Conservation (phyloP, 2,888 invertebrate species). For the Tenthredo amoena region DNA sequence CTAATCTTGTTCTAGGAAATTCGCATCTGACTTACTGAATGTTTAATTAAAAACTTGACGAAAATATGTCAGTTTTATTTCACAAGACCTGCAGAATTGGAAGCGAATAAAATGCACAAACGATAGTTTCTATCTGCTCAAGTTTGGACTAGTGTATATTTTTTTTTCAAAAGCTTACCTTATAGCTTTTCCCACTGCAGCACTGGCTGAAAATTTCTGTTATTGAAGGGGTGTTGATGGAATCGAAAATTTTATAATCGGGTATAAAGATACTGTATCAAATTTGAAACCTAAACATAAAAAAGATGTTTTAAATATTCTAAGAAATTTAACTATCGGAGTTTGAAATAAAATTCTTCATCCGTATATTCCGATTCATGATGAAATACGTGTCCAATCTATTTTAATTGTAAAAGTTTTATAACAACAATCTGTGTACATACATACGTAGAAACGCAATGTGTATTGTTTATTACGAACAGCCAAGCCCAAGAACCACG, state of each 20-base stretch:
- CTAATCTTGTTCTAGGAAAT: background rate
- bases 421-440: background rate
- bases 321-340: slow-evolving; percentile 19
- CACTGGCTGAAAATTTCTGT: slow-evolving; percentile 24
- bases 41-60: background rate
- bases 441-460: slow-evolving; percentile 13
- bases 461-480: slow-evolving; percentile 1
- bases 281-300: background rate
- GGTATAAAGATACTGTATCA: background rate
- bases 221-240: background rate
- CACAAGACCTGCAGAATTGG: background rate
- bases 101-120: background rate
- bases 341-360: slow-evolving; percentile 4
- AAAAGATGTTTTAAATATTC: slow-evolving; percentile 26
- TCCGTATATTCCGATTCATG: background rate
- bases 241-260: slow-evolving; percentile 20
- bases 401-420: slow-evolving; percentile 23
- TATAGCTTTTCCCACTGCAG: background rate
- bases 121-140: background rate
- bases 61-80: background rate
- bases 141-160: background rate
- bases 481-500: slow-evolving; percentile 14
- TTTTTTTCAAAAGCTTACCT: background rate
- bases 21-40: background rate
- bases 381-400: background rate